These are phyloP conservation scores for Oryctes rhinoceros DNA, from an alignment of 1,140 invertebrate genomes.

Conservation along the genomic window DNA sequence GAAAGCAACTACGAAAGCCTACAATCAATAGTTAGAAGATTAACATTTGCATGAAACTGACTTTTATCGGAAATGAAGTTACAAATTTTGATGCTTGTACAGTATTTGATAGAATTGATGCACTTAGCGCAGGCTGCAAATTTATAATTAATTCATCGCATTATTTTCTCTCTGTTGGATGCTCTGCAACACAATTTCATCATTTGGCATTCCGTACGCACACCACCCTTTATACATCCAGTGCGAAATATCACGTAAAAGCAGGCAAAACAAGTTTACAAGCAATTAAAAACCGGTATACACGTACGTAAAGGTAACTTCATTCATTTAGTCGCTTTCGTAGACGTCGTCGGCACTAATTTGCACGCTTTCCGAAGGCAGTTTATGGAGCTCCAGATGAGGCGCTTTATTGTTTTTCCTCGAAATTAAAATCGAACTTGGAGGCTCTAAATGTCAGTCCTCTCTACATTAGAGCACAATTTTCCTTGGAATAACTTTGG, in stretches of 20 bases:
- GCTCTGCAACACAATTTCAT: not conserved
- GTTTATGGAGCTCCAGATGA: conserved; percentile 4
- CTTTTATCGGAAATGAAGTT: too few relatives aligned
- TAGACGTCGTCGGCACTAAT: not conserved
- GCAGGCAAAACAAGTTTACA: not conserved
- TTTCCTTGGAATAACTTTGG: not conserved
- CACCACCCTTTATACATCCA: not conserved
- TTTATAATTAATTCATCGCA: not conserved
- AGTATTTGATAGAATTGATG: too few relatives aligned
- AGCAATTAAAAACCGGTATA: conserved; percentile 15
- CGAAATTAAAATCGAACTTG: conserved; percentile 7
- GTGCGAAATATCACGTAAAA: not conserved
- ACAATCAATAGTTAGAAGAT: too few relatives aligned
- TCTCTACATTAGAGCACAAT: not conserved
- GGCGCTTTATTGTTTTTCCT: conserved; percentile 14
- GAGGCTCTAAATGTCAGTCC: not conserved
- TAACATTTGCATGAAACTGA: too few relatives aligned
- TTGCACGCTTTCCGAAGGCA: conserved; percentile 2
- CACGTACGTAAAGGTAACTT: conserved; percentile 9
- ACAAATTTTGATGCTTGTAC: too few relatives aligned
- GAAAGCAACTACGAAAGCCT: too few relatives aligned
- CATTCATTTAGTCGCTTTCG: conserved; percentile 5
- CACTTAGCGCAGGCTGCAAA: not conserved
- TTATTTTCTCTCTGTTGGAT: not conserved
- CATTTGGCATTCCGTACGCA: not conserved